Evolutionary conservation across 2,113 vertebrate species (phyloP), one percentile per base, ranked within the genome.

Genomic region (Xyliphius kryptos): DNA sequence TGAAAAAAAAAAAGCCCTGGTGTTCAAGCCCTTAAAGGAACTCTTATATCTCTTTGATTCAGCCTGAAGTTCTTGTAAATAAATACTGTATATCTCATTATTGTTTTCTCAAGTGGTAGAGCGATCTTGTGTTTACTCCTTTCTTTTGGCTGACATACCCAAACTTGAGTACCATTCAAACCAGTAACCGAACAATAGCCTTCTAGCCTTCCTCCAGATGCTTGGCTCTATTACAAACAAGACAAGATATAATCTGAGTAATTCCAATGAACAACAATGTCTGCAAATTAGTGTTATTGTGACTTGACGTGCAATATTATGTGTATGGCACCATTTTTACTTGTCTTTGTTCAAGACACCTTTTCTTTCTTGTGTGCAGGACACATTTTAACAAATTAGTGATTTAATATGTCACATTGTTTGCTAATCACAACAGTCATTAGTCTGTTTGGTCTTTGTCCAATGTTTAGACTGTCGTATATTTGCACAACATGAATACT

Each of bases 391-490:
- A 16, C 15, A 12, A 62, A 47, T 46, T 44, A 62, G n/a, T 21
- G 47, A 59, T 67, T 37, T 62, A 32, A 52, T 38, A 36, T 41
- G 16, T 38, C 44, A 20, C 38, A 40, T 12, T 32, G 9, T 10
- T 15, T 14, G 17, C 9, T 58, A 53, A 67, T 50, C 17, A 72
- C 26, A 47, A 67, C 11, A 14, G 32, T 19, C 49, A 57, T 38
- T 21, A 49, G 51, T n/a, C 5, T 59, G 67, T 63, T 63, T 63
- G 43, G 53, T 70, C 59, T 69, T 61, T 7, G 20, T 43, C 16
- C 38, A 32, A 38, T 54, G 50, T 67, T 60, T 56, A 15, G 61
- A 37, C 49, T 56, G n/a, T n/a, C n/a, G n/a, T n/a, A n/a, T n/a
- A n/a, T n/a, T n/a, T n/a, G n/a, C n/a, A n/a, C n/a, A n/a, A n/a